Evolutionary conservation across 2,888 invertebrate genomes (phyloP).

Genomic region (Nymphalis urticae): DNA sequence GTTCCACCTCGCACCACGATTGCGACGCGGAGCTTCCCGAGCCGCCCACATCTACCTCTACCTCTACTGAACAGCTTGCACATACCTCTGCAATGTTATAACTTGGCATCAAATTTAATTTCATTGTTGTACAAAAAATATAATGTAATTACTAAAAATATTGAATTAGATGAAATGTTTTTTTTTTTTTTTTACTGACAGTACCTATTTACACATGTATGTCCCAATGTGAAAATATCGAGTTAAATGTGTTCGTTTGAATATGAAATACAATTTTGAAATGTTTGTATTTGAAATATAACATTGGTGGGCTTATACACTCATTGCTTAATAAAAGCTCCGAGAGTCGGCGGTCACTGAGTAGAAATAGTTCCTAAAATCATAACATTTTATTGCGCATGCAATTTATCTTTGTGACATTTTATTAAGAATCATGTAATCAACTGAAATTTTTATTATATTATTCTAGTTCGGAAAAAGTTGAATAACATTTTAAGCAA

Average conservation of each 20-base stretch:
- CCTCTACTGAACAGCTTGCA: constrained; percentile 74
- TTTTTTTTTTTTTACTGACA: background rate
- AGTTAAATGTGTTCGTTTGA: too few species aligned
- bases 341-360: background rate
- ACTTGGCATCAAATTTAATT: background rate
- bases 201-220: too few species aligned
- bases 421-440: background rate
- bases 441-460: background rate
- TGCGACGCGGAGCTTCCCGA: constrained; percentile 75
- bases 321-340: constrained; percentile 5
- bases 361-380: constrained; percentile 5
- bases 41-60: constrained; percentile 67
- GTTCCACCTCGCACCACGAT: constrained; percentile 81
- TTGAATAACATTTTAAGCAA: background rate
- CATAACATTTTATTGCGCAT: constrained; percentile 12
- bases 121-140: background rate
- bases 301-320: background rate
- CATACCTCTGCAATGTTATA: constrained; percentile 68
- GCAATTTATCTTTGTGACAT: constrained; percentile 7
- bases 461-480: background rate
- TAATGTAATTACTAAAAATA: background rate
- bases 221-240: too few species aligned
- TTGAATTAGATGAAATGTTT: background rate
- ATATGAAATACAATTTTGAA: background rate
- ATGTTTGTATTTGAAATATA: background rate